Evolutionary conservation across 2,888 invertebrate species (phyloP), one percentile per base, ranked within the genome.

Genomic region (Drosophila kuntzei): DNA sequence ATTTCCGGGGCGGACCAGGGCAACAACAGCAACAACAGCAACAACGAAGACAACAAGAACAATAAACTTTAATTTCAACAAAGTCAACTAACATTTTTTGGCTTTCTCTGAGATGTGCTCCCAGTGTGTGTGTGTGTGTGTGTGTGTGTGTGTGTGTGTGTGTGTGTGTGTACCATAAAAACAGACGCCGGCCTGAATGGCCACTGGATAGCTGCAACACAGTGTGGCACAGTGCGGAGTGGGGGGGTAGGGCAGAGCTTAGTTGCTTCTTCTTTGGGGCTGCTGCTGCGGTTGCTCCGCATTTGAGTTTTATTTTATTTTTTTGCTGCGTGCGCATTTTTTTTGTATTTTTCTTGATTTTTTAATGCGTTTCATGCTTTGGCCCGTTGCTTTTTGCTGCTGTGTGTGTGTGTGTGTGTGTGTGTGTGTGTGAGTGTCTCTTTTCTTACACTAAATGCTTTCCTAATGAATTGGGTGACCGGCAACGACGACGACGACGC

Each of bases 381-480:
- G 76, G 70, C 76, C 89, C 87, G 83, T 87, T 87, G 87, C 87
- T 88, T 88, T 71, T 58, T 71, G 72, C 80, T 76, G 76, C 58
- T 54, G 34, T 62, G 60, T 20, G 61, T 60, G 47, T 53, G 25
- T 25, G 25, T 8, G 2, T 55, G 44, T 63, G 46, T 53, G 34
- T 63, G 16, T 47, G 4, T 20, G 8, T 16, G 5, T n/a, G 29
- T 20, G 39, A 53, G 32, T 29, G 27, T 41, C 47, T 39, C 39
- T 50, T 32, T 57, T 73, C 58, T 66, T 61, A 61, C 78, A 80
- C 86, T 85, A 87, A 89, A 89, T 82, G 83, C 86, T 82, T 89
- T 78, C 76, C 80, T 86, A 88, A 87, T 89, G 87, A 87, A 87
- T 87, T 88, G 80, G 86, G 86, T 89, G 90, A 79, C 80, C 80